These are phyloP conservation scores for Tapirus indicus DNA, from an alignment of 2,797 vertebrate genomes.

Conservation along the genomic window DNA sequence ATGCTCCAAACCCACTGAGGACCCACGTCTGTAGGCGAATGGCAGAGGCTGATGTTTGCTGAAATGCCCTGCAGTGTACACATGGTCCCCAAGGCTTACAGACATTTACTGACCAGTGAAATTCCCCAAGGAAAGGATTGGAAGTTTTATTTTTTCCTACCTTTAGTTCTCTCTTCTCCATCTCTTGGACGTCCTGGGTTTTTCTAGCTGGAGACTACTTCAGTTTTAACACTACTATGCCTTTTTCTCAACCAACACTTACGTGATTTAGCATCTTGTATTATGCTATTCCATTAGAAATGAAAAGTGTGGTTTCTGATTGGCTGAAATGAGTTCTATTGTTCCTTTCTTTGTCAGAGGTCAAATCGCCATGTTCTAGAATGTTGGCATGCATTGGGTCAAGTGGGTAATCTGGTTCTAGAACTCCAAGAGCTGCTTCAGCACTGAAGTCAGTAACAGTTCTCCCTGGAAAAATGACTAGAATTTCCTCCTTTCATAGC, in stretches of 20 bases:
- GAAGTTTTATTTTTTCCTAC: slow-evolving; percentile 52
- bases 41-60: neutral
- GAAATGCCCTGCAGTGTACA: neutral
- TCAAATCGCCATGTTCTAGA: slow-evolving; percentile 59
- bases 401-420: neutral
- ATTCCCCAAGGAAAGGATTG: neutral
- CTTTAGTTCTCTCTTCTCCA: slow-evolving; percentile 76
- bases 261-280: neutral
- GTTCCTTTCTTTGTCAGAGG: slow-evolving; percentile 29
- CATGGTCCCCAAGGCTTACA: neutral
- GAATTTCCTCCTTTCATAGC: neutral
- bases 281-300: neutral
- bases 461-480: neutral
- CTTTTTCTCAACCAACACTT: neutral
- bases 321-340: slow-evolving; percentile 22
- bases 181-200: slow-evolving; percentile 19
- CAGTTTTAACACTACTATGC: neutral
- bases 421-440: neutral
- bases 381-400: neutral
- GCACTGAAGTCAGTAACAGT: neutral
- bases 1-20: neutral
- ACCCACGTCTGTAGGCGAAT: neutral
- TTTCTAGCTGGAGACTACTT: neutral
- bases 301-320: neutral
- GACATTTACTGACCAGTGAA: neutral